Evolutionary conservation across 2,888 invertebrate genomes (phyloP).

Genomic region (Ypsolopha sequella): DNA sequence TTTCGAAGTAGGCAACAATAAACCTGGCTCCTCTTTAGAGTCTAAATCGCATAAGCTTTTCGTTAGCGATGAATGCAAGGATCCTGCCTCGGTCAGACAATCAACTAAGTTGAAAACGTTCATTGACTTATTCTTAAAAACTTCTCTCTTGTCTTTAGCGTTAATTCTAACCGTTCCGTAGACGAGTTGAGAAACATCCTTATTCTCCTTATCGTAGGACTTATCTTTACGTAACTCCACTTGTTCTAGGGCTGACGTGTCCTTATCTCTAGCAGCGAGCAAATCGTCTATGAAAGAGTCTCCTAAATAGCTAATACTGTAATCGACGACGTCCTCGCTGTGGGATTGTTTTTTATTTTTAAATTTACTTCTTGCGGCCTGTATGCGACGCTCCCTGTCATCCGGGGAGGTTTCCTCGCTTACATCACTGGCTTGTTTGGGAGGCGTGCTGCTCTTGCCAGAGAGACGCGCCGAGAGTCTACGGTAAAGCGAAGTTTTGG

Average conservation of each 20-base stretch:
- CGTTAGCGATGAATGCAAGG: constrained; percentile 55
- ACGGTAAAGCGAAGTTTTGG: constrained; percentile 60
- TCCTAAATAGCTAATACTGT: constrained; percentile 45
- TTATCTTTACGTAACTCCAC: constrained; percentile 37
- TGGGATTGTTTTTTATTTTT: constrained; percentile 30
- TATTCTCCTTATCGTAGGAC: constrained; percentile 51
- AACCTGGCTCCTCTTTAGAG: constrained; percentile 46
- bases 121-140: constrained; percentile 62
- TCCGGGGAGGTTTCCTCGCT: constrained; percentile 14
- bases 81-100: constrained; percentile 51
- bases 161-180: constrained; percentile 31
- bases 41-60: constrained; percentile 62
- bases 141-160: constrained; percentile 56
- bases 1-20: constrained; percentile 41
- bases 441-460: constrained; percentile 39
- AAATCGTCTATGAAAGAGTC: constrained; percentile 41
- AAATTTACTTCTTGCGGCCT: constrained; percentile 38
- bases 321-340: constrained; percentile 33
- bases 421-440: constrained; percentile 17
- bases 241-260: constrained; percentile 17
- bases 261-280: constrained; percentile 12
- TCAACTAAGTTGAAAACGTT: constrained; percentile 62
- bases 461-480: constrained; percentile 59
- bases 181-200: constrained; percentile 32
- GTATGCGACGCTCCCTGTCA: constrained; percentile 35